Conservation (phyloP, 2,113 vertebrate genomes). For the Nicator chloris region DNA sequence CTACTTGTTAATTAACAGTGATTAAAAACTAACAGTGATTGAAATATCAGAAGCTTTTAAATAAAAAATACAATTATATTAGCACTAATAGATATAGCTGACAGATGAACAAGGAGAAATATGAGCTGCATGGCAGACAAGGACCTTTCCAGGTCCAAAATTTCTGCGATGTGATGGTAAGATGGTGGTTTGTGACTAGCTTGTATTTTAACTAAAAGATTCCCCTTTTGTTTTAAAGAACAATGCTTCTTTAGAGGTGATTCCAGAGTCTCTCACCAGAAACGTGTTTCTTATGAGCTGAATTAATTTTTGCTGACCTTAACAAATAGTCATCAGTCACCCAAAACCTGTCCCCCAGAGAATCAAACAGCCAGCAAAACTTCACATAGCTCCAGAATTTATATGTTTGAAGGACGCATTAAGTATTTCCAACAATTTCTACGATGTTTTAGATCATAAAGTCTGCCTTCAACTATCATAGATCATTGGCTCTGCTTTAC, state of each 20-base stretch:
- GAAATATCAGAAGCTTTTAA: background rate
- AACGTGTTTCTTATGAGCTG: background rate
- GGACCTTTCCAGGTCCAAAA: background rate
- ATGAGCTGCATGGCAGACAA: background rate
- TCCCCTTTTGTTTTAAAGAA: background rate
- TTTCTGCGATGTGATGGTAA: background rate
- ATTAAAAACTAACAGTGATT: background rate
- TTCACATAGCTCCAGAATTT: conserved; percentile 1
- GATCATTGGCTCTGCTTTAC: conserved; percentile 34
- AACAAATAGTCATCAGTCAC: conserved; percentile 18
- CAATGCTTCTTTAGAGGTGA: background rate
- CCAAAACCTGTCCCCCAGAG: background rate
- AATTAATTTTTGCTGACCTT: conserved; percentile 51
- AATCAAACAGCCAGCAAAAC: background rate
- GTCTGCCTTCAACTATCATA: conserved; percentile 36
- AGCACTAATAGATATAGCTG: background rate
- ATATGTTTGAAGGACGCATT: conserved; percentile 32
- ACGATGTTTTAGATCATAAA: conserved; percentile 41
- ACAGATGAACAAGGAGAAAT: background rate
- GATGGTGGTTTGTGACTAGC: background rate
- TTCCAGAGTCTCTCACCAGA: background rate
- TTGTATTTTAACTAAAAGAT: background rate
- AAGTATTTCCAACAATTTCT: conserved; percentile 52
- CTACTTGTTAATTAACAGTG: background rate
- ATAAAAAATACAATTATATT: background rate